Percentiles rank a stretch among this genome's conserved stretches.
Conservation (phyloP, 2,113 vertebrate species). For the Mesitornis unicolor region DNA sequence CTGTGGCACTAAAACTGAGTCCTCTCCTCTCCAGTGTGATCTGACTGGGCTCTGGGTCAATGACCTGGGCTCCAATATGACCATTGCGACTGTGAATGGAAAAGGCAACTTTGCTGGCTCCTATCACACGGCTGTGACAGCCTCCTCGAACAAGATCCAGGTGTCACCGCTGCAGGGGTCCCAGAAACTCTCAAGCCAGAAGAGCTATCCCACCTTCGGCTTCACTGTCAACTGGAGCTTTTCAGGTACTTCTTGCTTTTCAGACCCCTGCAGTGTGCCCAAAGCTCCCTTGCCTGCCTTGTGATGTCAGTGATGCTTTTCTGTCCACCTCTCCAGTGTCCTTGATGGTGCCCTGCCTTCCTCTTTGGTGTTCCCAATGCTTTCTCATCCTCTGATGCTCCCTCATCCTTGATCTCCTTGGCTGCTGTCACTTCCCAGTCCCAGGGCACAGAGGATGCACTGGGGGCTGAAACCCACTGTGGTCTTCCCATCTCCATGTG, state of each 20-base stretch:
- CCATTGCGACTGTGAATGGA: accelerated
- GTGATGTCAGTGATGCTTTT: no score
- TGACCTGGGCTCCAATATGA: constrained; percentile 33
- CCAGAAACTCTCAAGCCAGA: accelerated
- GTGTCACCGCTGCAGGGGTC: not conserved
- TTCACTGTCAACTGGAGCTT: not conserved
- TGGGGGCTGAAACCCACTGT: no score
- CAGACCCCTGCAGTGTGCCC: no score
- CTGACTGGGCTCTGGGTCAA: accelerated
- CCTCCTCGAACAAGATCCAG: accelerated
- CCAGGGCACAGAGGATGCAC: no score
- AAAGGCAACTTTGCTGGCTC: accelerated
- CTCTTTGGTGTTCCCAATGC: no score
- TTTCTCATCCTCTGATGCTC: no score
- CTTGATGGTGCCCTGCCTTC: no score
- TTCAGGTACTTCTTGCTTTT: not conserved
- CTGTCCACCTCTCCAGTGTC: no score
- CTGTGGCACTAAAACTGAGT: not conserved
- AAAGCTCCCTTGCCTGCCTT: no score
- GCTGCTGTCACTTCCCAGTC: no score
- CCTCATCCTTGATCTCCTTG: no score
- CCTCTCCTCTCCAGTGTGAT: not conserved
- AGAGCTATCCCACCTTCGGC: not conserved
- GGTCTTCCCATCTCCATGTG: no score
- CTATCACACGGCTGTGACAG: not conserved